These are phyloP conservation scores for Melinopterus prodromus DNA, from an alignment of 2,888 invertebrate genomes.

Conservation along the genomic window DNA sequence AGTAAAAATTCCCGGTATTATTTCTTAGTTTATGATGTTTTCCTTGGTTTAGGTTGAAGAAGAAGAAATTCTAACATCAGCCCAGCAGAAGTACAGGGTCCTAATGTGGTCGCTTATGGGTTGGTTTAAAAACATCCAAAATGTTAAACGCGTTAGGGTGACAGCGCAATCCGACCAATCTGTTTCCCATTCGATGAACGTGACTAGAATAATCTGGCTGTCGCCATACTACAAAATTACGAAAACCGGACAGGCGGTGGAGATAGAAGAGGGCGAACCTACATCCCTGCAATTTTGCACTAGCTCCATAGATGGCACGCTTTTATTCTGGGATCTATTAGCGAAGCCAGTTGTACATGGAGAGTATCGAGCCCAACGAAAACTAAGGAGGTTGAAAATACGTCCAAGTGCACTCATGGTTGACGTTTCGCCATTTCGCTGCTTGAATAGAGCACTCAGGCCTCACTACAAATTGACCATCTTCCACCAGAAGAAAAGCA, in stretches of 20 bases:
- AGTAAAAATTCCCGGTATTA: background rate
- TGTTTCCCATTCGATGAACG: conserved; percentile 69
- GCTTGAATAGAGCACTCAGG: conserved; percentile 68
- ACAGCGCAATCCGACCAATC: conserved; percentile 70
- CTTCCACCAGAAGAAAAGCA: conserved; percentile 55
- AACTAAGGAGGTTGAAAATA: conserved; percentile 59
- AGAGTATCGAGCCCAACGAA: conserved; percentile 28
- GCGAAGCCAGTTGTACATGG: conserved; percentile 51
- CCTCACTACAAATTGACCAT: conserved; percentile 69
- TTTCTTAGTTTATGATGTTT: background rate
- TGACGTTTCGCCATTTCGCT: conserved; percentile 68
- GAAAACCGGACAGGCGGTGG: conserved; percentile 66
- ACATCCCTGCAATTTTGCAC: conserved; percentile 71
- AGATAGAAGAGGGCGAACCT: conserved; percentile 56
- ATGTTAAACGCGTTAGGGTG: conserved; percentile 66
- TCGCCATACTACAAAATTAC: conserved; percentile 68
- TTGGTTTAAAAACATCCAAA: conserved; percentile 74
- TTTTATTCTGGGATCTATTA: conserved; percentile 77
- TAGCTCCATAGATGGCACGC: conserved; percentile 71
- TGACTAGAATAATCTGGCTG: conserved; percentile 75
- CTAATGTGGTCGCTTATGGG: conserved; percentile 69
- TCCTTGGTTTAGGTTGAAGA: conserved; percentile 62
- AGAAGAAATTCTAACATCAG: conserved; percentile 68
- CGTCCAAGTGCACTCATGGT: conserved; percentile 68
- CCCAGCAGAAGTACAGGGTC: conserved; percentile 69